Evolutionary conservation across 35 echinoderm and acorn worm species (phyloP), one percentile per base, ranked within the genome.

Genomic region (Patiria miniata): DNA sequence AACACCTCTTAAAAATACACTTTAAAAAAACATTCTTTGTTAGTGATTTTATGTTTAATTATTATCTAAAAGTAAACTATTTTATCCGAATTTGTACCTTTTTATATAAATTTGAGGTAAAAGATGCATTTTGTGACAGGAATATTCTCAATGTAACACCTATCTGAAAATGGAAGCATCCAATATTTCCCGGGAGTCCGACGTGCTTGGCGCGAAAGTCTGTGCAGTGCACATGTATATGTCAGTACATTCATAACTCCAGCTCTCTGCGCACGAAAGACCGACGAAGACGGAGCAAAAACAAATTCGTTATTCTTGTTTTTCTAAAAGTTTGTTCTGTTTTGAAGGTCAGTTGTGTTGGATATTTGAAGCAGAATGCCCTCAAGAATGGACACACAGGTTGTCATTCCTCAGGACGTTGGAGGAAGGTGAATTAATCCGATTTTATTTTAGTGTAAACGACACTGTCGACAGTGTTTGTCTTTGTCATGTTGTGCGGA

Each of bases 391-490:
- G 83, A 79, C 29, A 40, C 38, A 15, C 17, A 42, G 21, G 83
- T 50, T 69, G 51, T 85, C n/a, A 78, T 91, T 42, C 73, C 83
- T 29, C 51, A 18, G 65, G 83, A 91, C 52, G 68, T 91, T 56
- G 42, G 73, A 80, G 73, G 59, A 47, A 91, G 83, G 89, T 91
- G 76, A 84, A 28, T 59, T 81, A 28, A 73, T 5, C 29, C 29
- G 34, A 2, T 10, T 73, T 73, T 0, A 10, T 10, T 73, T 73
- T 73, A 12, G n/a, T n/a, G n/a, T n/a, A n/a, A n/a, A n/a, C n/a
- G n/a, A n/a, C n/a, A n/a, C n/a, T n/a, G n/a, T n/a, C n/a, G n/a
- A n/a, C n/a, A n/a, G n/a, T n/a, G n/a, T n/a, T n/a, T n/a, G n/a
- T n/a, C n/a, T n/a, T n/a, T n/a, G n/a, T n/a, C n/a, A n/a, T n/a